Percentiles rank a stretch among this genome's conserved stretches.
These are phyloP conservation scores for Venturia canescens DNA, from an alignment of 1,140 invertebrate species.

Conservation along the genomic window DNA sequence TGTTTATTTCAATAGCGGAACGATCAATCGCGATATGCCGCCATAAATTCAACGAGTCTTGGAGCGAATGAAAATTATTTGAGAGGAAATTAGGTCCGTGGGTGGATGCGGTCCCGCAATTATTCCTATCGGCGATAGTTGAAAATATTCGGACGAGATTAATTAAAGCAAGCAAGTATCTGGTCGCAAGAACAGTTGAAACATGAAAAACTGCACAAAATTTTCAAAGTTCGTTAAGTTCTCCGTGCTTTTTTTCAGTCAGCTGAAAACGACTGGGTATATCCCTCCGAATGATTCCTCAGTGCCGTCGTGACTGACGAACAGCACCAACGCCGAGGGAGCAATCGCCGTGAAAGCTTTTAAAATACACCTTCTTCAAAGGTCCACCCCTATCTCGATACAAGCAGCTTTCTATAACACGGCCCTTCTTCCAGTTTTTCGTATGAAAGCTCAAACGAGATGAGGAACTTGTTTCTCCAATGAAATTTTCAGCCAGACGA, in stretches of 20 bases:
- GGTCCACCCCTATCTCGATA: conserved; percentile 9
- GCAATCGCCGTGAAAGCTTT: conserved; percentile 67
- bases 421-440: background rate
- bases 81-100: no score
- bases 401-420: background rate
- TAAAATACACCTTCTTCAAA: conserved; percentile 25
- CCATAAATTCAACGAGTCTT: no score
- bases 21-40: background rate
- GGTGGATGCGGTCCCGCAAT: no score
- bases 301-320: conserved; percentile 58
- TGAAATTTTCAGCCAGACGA: background rate
- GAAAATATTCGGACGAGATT: no score
- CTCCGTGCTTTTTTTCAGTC: background rate
- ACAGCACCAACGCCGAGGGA: conserved; percentile 60
- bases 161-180: no score
- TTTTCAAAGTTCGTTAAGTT: background rate
- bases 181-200: background rate
- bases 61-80: no score
- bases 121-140: no score
- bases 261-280: background rate
- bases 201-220: background rate
- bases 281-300: conserved; percentile 64
- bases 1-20: background rate
- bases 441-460: background rate
- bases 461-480: background rate